Conservation (phyloP, 2,113 vertebrate genomes). For the Trogon melanurus region DNA sequence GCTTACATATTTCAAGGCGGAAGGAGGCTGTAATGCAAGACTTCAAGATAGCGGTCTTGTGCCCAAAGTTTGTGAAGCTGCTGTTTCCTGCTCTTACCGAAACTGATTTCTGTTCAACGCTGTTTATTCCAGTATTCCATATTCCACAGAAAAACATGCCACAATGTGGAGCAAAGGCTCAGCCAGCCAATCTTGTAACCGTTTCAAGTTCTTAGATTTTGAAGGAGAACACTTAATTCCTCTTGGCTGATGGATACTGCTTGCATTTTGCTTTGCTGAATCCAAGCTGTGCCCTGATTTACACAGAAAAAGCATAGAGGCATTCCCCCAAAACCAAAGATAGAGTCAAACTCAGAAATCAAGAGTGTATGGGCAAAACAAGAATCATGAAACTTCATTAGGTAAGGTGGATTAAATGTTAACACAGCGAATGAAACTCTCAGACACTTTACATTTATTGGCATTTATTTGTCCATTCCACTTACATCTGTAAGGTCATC, state of each 20-base stretch:
- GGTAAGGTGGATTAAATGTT: not conserved
- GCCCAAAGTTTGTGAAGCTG: not conserved
- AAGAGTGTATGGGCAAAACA: not conserved
- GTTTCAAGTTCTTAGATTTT: not conserved
- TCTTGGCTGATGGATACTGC: not conserved
- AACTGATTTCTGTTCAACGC: not conserved
- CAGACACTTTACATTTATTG: conserved; percentile 19
- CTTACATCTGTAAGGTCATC: conserved; percentile 11
- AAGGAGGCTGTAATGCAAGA: not conserved
- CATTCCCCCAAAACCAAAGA: not conserved
- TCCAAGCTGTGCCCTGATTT: not conserved
- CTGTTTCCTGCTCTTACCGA: not conserved
- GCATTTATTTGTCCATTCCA: not conserved
- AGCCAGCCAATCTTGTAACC: not conserved
- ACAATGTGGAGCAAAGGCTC: not conserved
- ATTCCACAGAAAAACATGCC: not conserved
- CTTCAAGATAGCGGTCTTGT: not conserved
- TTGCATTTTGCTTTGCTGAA: not conserved
- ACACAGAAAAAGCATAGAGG: not conserved
- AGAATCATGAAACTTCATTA: conserved; percentile 43
- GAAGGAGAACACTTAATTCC: not conserved
- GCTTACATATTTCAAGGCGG: not conserved
- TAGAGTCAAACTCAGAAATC: not conserved
- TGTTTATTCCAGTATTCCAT: not conserved
- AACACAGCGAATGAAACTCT: conserved; percentile 5